phyloP scores from a whole-genome alignment of 2,888 invertebrate species.

The Trichacis sp. region DNA sequence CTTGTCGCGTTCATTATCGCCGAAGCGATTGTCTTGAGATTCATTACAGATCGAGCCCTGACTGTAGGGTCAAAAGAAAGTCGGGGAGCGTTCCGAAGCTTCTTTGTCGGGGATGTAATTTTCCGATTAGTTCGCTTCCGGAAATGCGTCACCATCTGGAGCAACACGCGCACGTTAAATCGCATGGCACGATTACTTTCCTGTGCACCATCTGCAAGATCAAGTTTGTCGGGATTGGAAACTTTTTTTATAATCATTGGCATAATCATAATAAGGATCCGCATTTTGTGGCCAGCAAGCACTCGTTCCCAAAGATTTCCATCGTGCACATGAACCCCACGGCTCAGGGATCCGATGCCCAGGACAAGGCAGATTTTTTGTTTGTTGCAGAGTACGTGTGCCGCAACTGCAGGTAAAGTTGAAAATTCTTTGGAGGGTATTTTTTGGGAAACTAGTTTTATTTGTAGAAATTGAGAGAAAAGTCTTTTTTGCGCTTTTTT shows the following conservation, averaged over 20 bases:
- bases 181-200: slow-evolving; percentile 46
- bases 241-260: slow-evolving; percentile 58
- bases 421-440: too few species aligned
- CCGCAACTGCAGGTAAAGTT: slow-evolving; percentile 44
- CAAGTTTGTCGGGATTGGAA: slow-evolving; percentile 57
- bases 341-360: too few species aligned
- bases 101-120: slow-evolving; percentile 54
- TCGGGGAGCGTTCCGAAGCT: slow-evolving; percentile 50
- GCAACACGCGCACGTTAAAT: slow-evolving; percentile 46
- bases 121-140: slow-evolving; percentile 46
- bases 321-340: too few species aligned
- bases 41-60: slow-evolving; percentile 48
- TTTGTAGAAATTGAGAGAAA: too few species aligned
- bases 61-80: slow-evolving; percentile 40
- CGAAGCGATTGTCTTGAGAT: slow-evolving; percentile 57
- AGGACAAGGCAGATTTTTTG: too few species aligned
- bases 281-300: slow-evolving; percentile 52
- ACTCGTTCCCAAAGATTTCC: slow-evolving; percentile 56
- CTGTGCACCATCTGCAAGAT: slow-evolving; percentile 62
- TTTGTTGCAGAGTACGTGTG: slow-evolving; percentile 60
- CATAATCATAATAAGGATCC: slow-evolving; percentile 53
- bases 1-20: slow-evolving; percentile 55
- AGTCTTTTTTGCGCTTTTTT: too few species aligned
- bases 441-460: too few species aligned
- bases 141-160: slow-evolving; percentile 55